Base-by-base conservation (phyloP, 2,113 vertebrate species). In the Melanocharis versteri region DNA sequence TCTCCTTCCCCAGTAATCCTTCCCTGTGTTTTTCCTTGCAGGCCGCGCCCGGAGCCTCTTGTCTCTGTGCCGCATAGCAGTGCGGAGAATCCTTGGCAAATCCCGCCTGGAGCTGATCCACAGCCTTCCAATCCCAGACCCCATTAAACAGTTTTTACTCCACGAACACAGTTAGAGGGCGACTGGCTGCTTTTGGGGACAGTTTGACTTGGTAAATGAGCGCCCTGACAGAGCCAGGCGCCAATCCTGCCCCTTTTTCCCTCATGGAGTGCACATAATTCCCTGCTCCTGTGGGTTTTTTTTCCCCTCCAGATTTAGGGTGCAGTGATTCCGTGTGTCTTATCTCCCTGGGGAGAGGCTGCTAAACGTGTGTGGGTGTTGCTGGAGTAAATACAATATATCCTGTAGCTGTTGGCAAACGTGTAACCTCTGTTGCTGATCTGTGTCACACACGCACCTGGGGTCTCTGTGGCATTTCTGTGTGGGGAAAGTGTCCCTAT, bases 91-190 rank as follows among this genome's bases (percentile, higher is more conserved):
- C 7, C 97, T 99, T 76, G 99, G 99, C 90, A 99, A 99, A 96
- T 58, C 89, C n/a, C 98, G 98, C 10, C 98, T 99, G 31, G 97
- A 83, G 31, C 97, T 98, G 88, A 98, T 99, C 62, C 96, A 97
- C 9, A 97, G 87, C 5, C 98, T 99, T 89, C 99, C 99, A 7
- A 85, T 99, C 84, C 99, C 99, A 10, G 98, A 98, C 48, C 97
- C 98, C 58, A 94, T 99, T 80, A 98, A 98, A 84, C 97, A 96
- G 57, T 99, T 99, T 94, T 97, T 99, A 84, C 98, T 99, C 62
- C 98, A 99, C 10, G 97, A 98, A 80, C 96, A 97, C 93, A 78
- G 40, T 18, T 83, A 71, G n/a, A 16, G 58, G 19, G 65, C 39
- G 6, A 31, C 21, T 33, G 8, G 44, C 39, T 24, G 88, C 69